phyloP scores from a whole-genome alignment of 2,113 vertebrate species.

The Gymnocephalus cernua region DNA sequence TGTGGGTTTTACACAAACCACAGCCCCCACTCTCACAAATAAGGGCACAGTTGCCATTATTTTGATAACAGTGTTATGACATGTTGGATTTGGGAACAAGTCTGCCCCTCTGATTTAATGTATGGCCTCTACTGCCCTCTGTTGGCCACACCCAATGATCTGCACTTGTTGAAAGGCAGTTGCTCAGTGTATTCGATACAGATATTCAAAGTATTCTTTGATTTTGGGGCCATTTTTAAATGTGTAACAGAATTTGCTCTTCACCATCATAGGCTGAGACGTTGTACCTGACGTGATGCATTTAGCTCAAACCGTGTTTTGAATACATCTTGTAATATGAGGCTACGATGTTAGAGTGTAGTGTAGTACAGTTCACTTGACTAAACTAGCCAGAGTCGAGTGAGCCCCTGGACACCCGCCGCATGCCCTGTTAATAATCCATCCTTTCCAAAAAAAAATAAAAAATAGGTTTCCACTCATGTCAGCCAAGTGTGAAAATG shows the following conservation, averaged over 20 bases:
- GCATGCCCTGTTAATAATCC: no score
- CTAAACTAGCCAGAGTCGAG: background rate
- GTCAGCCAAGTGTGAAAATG: background rate
- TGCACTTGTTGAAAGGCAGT: background rate
- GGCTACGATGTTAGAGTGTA: background rate
- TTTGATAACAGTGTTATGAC: background rate
- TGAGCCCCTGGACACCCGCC: background rate
- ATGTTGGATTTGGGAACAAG: background rate
- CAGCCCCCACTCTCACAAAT: background rate
- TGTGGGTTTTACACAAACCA: conserved; percentile 21
- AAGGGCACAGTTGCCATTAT: background rate
- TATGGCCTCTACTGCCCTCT: conserved; percentile 58
- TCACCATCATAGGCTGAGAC: background rate
- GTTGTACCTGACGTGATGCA: background rate
- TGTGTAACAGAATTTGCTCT: background rate
- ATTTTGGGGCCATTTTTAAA: background rate
- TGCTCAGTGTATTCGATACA: background rate
- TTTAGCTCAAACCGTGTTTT: background rate
- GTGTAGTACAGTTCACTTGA: background rate
- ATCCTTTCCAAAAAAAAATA: background rate
- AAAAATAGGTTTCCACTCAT: background rate
- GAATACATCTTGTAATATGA: background rate
- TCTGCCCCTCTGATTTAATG: background rate
- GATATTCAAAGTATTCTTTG: background rate
- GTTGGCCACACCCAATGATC: conserved; percentile 4